phyloP scores from a whole-genome alignment of 1,140 invertebrate species.

The Heterodera schachtii region DNA sequence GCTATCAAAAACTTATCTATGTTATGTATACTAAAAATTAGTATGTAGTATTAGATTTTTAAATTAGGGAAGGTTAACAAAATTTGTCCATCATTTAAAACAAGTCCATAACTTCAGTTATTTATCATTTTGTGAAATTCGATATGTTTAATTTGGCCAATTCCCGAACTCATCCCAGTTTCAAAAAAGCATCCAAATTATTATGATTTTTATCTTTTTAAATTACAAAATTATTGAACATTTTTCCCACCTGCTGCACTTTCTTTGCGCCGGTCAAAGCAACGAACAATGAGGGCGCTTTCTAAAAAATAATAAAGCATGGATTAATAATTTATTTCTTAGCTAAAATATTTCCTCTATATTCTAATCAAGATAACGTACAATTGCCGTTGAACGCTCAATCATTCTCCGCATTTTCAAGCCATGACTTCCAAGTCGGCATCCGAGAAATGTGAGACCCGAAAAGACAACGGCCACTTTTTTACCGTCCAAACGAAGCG shows the following conservation, averaged over 20 bases:
- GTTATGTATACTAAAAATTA: too few species aligned
- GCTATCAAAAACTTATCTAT: too few species aligned
- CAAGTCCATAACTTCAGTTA: too few species aligned
- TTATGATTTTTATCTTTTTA: background rate
- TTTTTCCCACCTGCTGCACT: conserved; percentile 69
- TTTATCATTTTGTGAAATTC: too few species aligned
- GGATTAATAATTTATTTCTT: background rate
- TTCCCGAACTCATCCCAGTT: too few species aligned
- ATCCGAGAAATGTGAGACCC: conserved; percentile 86
- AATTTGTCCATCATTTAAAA: too few species aligned
- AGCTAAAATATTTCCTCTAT: too few species aligned
- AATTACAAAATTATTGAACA: background rate
- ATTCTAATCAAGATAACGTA: background rate
- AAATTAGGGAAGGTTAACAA: too few species aligned
- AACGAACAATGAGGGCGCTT: conserved; percentile 86
- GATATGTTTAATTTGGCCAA: too few species aligned
- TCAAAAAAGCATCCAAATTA: too few species aligned
- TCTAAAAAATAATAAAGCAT: conserved; percentile 66
- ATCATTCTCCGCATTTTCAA: conserved; percentile 84
- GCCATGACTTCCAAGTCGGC: conserved; percentile 78
- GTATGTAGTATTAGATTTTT: too few species aligned
- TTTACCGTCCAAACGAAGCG: conserved; percentile 70
- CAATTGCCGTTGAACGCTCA: conserved; percentile 79
- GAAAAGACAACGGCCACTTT: conserved; percentile 89
- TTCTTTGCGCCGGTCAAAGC: conserved; percentile 73